Conservation (phyloP, 2,888 invertebrate species). For the Agonum fuliginosum region DNA sequence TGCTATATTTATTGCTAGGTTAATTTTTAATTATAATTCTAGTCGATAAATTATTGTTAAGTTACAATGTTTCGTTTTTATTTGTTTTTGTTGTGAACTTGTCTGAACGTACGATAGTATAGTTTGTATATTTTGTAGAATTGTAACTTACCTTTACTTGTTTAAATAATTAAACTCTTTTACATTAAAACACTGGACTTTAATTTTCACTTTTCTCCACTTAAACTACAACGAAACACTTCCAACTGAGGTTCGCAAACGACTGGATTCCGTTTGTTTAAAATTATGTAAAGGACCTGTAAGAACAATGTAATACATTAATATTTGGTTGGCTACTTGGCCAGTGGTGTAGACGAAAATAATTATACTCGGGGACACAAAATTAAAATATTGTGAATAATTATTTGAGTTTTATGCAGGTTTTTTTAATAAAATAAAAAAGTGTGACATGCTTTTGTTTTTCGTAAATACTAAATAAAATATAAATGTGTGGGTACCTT, state of each 20-base stretch:
- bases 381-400: no score
- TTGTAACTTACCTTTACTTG: conserved; percentile 31
- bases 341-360: no score
- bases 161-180: conserved; percentile 31
- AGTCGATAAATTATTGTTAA: conserved; percentile 11
- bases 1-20: conserved; percentile 28
- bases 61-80: conserved; percentile 5
- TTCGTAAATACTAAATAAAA: no score
- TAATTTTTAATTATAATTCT: not conserved
- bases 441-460: no score
- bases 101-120: not conserved
- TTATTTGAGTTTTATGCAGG: no score
- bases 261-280: no score
- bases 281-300: no score
- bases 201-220: not conserved
- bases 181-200: conserved; percentile 5
- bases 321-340: no score
- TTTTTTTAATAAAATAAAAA: no score
- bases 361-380: no score
- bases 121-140: conserved; percentile 33
- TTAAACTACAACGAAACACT: not conserved
- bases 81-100: conserved; percentile 25
- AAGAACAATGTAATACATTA: no score
- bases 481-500: no score
- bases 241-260: not conserved